Base-by-base conservation (phyloP, 1,140 invertebrate species). In the Bombus terrestris region DNA sequence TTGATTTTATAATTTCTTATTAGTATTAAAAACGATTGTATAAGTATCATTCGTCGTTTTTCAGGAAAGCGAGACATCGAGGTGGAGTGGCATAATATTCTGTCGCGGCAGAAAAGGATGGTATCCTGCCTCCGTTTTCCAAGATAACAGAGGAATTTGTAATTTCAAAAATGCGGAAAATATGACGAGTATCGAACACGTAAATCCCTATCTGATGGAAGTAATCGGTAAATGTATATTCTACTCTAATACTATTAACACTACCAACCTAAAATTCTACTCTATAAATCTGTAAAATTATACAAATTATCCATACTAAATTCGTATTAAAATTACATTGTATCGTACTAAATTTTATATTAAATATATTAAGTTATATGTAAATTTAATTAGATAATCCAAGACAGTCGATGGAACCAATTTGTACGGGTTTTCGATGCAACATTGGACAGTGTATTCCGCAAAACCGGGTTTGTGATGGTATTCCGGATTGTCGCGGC, bases 401-500 rank as follows among this genome's bases (percentile, higher is more conserved):
- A 0, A 84, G 87, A 8, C 4, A 82, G 18, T 76, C 83, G 4
- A 1, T 47, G 28, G 85, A 91, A 73, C 91, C 95, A 5, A 8
- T 84, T 13, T 98, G 97, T 88, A 72, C 94, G 9, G 96, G 97
- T 1, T 91, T 96, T n/a, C 95, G 97, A 77, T 98, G 98, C 94
- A 92, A 95, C 37, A 94, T 97, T 62, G 98, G 98, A 0, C 92
- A 96, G 71, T 98, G 98, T 93, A 90, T 98, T 39, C 89, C 96
- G 1, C 94, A 95, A 66, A 81, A 94, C 12, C 95, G 96, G 76
- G 94, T 98, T 43, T 98, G 98, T 91, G 96, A 98, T 92, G 97
- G 97, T 0, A 94, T 96, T 69, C 91, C 91, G 1, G 96, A 98
- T 88, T 99, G 98, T 94, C 95, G 96, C 91, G 96, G 97, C 89